phyloP scores from a whole-genome alignment of 2,797 vertebrate species.

The Zenarchopterus dispar region DNA sequence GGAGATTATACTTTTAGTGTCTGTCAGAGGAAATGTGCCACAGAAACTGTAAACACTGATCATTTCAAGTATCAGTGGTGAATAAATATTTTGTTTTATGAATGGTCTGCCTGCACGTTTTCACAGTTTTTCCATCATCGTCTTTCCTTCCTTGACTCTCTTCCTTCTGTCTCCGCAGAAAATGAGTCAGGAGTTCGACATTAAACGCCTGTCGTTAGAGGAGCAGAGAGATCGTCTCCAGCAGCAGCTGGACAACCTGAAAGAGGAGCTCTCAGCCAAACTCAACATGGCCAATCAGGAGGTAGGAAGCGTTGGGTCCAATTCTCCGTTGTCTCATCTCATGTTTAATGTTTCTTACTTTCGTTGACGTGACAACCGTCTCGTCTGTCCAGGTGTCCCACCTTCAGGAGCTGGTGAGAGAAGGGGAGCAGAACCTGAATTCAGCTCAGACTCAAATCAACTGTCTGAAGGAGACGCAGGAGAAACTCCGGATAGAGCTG shows the following conservation, averaged over 20 bases:
- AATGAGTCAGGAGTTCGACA: conserved; percentile 94
- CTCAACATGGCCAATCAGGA: conserved; percentile 93
- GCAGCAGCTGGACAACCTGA: conserved; percentile 91
- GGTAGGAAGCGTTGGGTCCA: conserved; percentile 72
- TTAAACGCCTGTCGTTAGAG: conserved; percentile 90
- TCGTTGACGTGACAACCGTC: neutral
- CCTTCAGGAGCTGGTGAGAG: conserved; percentile 91
- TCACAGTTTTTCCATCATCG: neutral
- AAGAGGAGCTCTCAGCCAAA: conserved; percentile 91
- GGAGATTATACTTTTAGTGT: conserved; percentile 14
- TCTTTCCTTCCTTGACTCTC: neutral
- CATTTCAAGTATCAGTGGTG: neutral
- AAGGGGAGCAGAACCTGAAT: conserved; percentile 90
- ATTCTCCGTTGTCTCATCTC: neutral
- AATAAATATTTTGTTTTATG: neutral
- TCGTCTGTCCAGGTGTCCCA: conserved; percentile 84
- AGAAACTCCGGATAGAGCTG: conserved; percentile 91
- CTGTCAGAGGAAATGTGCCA: conserved; percentile 2
- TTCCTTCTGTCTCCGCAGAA: conserved; percentile 76
- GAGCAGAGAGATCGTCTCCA: conserved; percentile 91
- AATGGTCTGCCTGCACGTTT: neutral
- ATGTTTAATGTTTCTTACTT: neutral
- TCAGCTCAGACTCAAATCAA: conserved; percentile 92
- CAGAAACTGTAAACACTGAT: neutral
- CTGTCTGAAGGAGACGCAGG: conserved; percentile 91